These are phyloP conservation scores for Gephyroberyx darwinii DNA, from an alignment of 2,797 vertebrate species.

Conservation along the genomic window DNA sequence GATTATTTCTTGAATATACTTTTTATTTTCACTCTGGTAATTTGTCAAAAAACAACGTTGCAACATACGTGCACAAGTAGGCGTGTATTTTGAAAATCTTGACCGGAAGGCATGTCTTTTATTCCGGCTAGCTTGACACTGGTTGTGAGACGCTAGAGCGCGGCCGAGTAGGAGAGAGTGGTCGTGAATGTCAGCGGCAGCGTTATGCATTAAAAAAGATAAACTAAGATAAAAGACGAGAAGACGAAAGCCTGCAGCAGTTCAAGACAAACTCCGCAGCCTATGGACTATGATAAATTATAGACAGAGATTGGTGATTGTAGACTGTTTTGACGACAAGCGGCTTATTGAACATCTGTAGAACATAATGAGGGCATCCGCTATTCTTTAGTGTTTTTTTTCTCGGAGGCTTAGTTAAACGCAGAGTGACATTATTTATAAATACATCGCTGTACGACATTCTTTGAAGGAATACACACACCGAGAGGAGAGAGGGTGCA, in stretches of 20 bases:
- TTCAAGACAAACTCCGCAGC: slow-evolving; percentile 51
- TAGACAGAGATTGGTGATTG: slow-evolving; percentile 41
- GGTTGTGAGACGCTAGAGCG: slow-evolving; percentile 51
- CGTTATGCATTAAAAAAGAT: slow-evolving; percentile 68
- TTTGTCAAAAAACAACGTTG: too few relatives aligned
- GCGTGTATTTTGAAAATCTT: slow-evolving; percentile 55
- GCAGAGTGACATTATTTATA: slow-evolving; percentile 71
- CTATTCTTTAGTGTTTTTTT: slow-evolving; percentile 70
- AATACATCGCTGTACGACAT: slow-evolving; percentile 63
- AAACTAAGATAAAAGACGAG: slow-evolving; percentile 55
- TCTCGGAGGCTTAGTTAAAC: slow-evolving; percentile 66
- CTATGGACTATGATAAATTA: slow-evolving; percentile 64
- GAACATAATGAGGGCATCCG: slow-evolving; percentile 82
- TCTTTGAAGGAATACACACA: slow-evolving; percentile 43
- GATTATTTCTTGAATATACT: too few relatives aligned
- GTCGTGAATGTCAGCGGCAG: slow-evolving; percentile 73
- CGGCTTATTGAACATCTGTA: slow-evolving; percentile 78
- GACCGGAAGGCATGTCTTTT: not conserved
- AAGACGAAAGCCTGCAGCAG: slow-evolving; percentile 50
- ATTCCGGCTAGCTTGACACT: not conserved
- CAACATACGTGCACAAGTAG: too few relatives aligned
- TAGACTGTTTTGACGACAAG: slow-evolving; percentile 61
- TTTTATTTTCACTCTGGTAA: too few relatives aligned
- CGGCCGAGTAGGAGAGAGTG: slow-evolving; percentile 70
- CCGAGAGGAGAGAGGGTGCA: slow-evolving; percentile 56